Base-by-base conservation (phyloP, 2,797 vertebrate genomes). In the Sternarchorhynchus goeldii region DNA sequence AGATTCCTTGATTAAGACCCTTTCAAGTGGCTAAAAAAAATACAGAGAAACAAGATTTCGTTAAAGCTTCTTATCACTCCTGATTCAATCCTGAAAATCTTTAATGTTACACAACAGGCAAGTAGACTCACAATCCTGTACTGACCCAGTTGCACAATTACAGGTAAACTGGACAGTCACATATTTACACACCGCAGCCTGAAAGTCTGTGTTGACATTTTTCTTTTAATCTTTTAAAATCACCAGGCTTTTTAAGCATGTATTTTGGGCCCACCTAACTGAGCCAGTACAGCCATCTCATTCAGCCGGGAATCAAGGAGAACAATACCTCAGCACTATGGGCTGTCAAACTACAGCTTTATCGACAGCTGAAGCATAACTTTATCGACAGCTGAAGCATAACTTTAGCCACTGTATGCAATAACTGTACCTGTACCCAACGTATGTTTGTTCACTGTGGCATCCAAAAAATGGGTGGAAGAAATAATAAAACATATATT, bases 171-270 rank as follows among this genome's bases (percentile, higher is more conserved):
- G 14, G 45, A 65, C 20, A 39, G 21, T 73, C 71, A 65, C 6
- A 60, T 34, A 60, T n/a, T 16, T 59, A 14, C 39, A 50, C 58
- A 32, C 10, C 20, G 53, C 18, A 53, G 20, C 18, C 18, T 65
- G 41, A 20, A 29, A 59, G 10, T 45, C 57, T 56, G 55, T 53
- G 65, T 29, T 75, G 73, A 66, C 53, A 62, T 78, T 79, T 79
- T 41, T 56, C 29, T 20, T 67, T 20, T 68, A 76, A 73, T 76
- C 74, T 68, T 21, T 76, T 70, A 66, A 76, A 83, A 78, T 62
- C 80, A 68, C 16, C 34, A 6, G 45, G 58, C 31, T 41, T 58
- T 67, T 63, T 21, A 66, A 59, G 18, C 58, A 50, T 66, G 39
- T 69, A 69, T 75, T 80, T 83, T 56, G 18, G 36, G 16, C n/a